Base-by-base conservation (phyloP, 1,140 invertebrate genomes). In the Dinothrombium tinctorium region DNA sequence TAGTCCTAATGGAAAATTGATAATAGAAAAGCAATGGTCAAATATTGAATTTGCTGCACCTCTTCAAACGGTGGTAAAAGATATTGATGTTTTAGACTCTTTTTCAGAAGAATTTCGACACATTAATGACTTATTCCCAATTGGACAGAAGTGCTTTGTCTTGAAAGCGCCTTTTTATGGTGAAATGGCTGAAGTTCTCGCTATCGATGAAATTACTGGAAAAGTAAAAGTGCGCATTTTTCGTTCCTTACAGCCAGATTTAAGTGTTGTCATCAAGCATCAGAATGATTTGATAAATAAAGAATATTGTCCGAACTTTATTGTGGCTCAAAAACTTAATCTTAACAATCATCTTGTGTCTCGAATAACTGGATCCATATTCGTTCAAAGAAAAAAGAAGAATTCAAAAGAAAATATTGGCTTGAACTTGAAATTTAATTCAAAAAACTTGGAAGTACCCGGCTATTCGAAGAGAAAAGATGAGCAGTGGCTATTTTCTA, bases 391-490 rank as follows among this genome's bases (percentile, higher is more conserved):
- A n/a, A 47, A 39, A 37, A 43, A 12, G 22, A 45, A 32, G 45
- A 50, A 54, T 5, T 56, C 57, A n/a, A 75, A 72, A 53, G 54
- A 73, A 19, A 92, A 94, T 54, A 68, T 94, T 22, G 89, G 87
- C 0, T 62, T 95, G 9, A 82, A 87, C 57, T 61, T 96, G 1
- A 95, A 94, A 56, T 83, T 77, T 50, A 81, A 75, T 38, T 84
- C 79, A 56, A 73, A 57, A 26, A 72, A 70, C 47, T 59, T 67
- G 54, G 69, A 76, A 59, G 65, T 83, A 0, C 66, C 71, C 21
- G 83, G 82, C 8, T 90, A 74, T 54, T 84, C 83, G 0, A 73
- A 64, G 37, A 76, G 72, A 53, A 54, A 64, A 0, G 46, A 68
- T 12, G 67, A 67, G 46, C 46, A 44, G 17, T 92, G 84, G 84